These are phyloP conservation scores for Noctua comes DNA, from an alignment of 2,888 invertebrate genomes.

Conservation along the genomic window DNA sequence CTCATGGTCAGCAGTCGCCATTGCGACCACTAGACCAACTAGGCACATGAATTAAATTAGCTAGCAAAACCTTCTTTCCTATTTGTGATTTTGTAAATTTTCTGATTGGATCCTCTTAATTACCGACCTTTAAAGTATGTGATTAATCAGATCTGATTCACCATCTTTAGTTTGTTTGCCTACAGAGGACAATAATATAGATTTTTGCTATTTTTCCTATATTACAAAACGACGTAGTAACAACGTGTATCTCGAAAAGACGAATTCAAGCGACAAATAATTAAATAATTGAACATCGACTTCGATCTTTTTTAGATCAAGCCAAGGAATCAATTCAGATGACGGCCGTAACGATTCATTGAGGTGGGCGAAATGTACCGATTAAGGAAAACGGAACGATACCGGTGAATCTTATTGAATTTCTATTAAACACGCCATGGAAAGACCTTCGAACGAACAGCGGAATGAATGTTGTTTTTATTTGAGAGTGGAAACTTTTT, in stretches of 20 bases:
- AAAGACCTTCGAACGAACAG: slow-evolving; percentile 35
- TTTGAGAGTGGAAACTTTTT: background rate
- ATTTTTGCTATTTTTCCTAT: no score
- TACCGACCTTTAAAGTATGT: no score
- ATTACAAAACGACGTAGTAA: background rate
- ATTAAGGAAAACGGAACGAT: slow-evolving; percentile 64
- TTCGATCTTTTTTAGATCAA: slow-evolving; percentile 61
- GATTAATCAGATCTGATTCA: no score
- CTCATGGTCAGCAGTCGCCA: no score
- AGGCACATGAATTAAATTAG: no score
- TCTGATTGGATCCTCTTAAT: no score
- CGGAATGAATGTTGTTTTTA: slow-evolving; percentile 28
- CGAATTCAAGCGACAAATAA: background rate
- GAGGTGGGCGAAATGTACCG: slow-evolving; percentile 60
- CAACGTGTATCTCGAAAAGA: background rate
- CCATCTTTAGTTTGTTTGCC: no score
- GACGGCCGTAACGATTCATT: slow-evolving; percentile 62
- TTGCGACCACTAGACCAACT: no score
- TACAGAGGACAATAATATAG: no score
- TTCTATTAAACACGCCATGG: slow-evolving; percentile 63
- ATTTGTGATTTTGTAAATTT: no score
- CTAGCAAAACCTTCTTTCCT: no score
- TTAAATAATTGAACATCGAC: slow-evolving; percentile 57
- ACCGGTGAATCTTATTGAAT: slow-evolving; percentile 62
- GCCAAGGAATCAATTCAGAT: slow-evolving; percentile 58